phyloP scores from a whole-genome alignment of 2,113 vertebrate genomes.

The Beaufortia kweichowensis region DNA sequence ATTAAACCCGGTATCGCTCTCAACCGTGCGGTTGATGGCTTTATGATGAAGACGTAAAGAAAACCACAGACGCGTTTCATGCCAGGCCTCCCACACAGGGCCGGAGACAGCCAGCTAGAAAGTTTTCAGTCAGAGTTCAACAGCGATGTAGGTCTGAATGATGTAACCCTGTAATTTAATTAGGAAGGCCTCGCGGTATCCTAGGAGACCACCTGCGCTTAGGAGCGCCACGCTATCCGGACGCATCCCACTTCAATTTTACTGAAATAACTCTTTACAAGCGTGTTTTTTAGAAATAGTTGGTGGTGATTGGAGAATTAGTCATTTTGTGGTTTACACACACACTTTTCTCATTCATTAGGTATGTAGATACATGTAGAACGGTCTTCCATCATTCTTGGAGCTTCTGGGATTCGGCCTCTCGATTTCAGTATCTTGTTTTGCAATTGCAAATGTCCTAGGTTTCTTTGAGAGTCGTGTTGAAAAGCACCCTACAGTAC shows the following conservation, averaged over 20 bases:
- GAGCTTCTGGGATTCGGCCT: background rate
- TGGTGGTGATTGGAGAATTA: background rate
- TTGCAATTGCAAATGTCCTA: background rate
- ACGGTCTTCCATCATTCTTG: background rate
- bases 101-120: background rate
- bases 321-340: background rate
- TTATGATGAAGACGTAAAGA: conserved; percentile 40
- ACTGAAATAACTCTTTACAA: background rate
- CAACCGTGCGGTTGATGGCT: conserved; percentile 32
- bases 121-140: conserved; percentile 11
- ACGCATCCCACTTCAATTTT: background rate
- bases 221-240: background rate
- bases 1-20: conserved; percentile 6
- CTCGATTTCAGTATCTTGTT: background rate
- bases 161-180: background rate
- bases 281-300: background rate
- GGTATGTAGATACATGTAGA: background rate
- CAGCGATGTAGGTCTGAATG: conserved; percentile 16
- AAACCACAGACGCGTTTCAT: conserved; percentile 22
- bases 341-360: background rate
- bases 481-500: too few species aligned
- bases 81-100: conserved; percentile 27
- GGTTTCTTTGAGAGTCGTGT: background rate
- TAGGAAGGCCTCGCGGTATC: background rate
- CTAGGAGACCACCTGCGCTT: background rate